phyloP scores from a whole-genome alignment of 1,140 invertebrate genomes.

The Drosophila ambigua region DNA sequence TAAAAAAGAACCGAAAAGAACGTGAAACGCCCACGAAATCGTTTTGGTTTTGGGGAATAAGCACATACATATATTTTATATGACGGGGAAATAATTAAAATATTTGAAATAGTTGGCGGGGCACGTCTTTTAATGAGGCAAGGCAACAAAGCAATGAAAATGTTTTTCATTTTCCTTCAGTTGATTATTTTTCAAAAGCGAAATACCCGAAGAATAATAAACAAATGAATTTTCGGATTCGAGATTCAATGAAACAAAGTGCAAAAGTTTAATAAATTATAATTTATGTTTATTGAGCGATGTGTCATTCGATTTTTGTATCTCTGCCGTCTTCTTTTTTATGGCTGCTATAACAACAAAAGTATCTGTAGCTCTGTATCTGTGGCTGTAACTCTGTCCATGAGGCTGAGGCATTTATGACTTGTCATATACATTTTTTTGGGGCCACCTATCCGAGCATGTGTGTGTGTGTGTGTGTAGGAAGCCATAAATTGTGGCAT shows the following conservation, averaged over 20 bases:
- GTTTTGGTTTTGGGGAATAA: too few species aligned
- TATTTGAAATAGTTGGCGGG: slow-evolving; percentile 71
- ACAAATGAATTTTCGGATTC: slow-evolving; percentile 58
- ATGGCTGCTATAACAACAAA: slow-evolving; percentile 60
- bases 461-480: slow-evolving; percentile 55
- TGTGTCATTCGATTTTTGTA: slow-evolving; percentile 65
- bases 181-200: slow-evolving; percentile 20
- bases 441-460: slow-evolving; percentile 16
- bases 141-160: slow-evolving; percentile 32
- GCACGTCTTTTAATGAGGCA: slow-evolving; percentile 65
- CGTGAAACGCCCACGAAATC: slow-evolving; percentile 44
- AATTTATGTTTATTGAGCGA: slow-evolving; percentile 81
- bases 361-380: slow-evolving; percentile 30
- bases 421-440: slow-evolving; percentile 69
- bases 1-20: slow-evolving; percentile 45
- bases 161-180: slow-evolving; percentile 46
- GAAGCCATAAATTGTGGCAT: slow-evolving; percentile 73
- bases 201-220: slow-evolving; percentile 47
- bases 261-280: slow-evolving; percentile 77
- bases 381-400: slow-evolving; percentile 36
- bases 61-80: slow-evolving; percentile 21
- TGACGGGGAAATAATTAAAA: slow-evolving; percentile 75
- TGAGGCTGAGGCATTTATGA: slow-evolving; percentile 71
- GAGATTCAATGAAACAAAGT: slow-evolving; percentile 57
- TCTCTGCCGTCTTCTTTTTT: slow-evolving; percentile 31